Base-by-base conservation (phyloP, 2,113 vertebrate species). In the Kryptolebias marmoratus region DNA sequence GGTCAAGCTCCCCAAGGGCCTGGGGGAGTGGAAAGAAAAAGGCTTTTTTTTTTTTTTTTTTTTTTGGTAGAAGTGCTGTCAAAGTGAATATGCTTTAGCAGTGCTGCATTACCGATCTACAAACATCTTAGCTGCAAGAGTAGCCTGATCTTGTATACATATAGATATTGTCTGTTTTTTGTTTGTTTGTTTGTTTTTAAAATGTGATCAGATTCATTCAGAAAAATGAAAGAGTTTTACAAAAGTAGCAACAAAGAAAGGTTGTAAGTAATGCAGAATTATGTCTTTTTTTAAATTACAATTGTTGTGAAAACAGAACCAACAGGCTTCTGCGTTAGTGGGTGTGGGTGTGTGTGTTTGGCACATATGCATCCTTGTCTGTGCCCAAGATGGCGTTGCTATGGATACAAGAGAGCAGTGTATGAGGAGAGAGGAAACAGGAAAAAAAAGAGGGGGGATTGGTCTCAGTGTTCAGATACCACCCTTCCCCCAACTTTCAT, bases 401-500 rank as follows among this genome's bases (percentile, higher is more conserved):
- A 92, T 93, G 84, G 92, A 77, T 68, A 92, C 62, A 52, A 60
- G 60, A 73, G 80, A 65, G 75, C 68, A 80, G 64, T 73, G 69
- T 73, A 73, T 66, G 83, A 72, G 64, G 70, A 79, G 80, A 76
- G 73, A 57, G 77, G 13, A 64, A 76, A 55, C 42, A n/a, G 42
- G 16, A 53, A 52, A 32, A 48, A 18, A 55, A 32, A 52, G 42
- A 14, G 54, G 55, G 73, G 39, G 39, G 52, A 76, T 77, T 83
- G 68, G 87, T 90, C 84, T 90, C 77, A 91, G 85, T 80, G 68
- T 80, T 86, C 78, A 81, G 74, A 70, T 78, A 56, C 60, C 83
- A 80, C 89, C 92, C 91, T 75, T 87, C 89, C 91, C 90, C 92
- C 91, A 76, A 72, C 59, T 42, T 71, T 71, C 22, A 69, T n/a